Evolutionary conservation across 1,140 invertebrate species (phyloP), one percentile per base, ranked within the genome.

Genomic region (Grapholita molesta): DNA sequence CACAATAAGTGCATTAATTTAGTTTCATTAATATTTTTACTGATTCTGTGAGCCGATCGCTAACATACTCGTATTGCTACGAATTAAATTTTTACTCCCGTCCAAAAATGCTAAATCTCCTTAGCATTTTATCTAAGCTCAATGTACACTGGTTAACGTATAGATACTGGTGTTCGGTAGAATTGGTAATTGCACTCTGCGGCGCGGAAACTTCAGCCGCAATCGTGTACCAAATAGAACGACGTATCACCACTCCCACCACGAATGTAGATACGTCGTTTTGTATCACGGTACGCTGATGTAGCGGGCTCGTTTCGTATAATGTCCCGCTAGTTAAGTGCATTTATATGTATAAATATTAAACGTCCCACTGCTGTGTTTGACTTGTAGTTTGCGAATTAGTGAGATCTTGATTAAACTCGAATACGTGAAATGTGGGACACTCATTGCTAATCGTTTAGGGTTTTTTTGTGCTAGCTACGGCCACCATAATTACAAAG

Each of bases 121-220:
- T 11, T 35, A 9, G 5, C 33, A 11, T 1, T 3, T 15, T 21
- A 48, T 48, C 18, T 7, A 21, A 21, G 42, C 8, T 48, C 42
- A 21, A 21, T 0, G 15, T 18, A 48, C 21, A 48, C 18, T 48
- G 42, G 42, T 15, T 21, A 21, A 48, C 7, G 8, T 7, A 12
- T 6, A 48, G 35, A n/a, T 3, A 7, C 42, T 48, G 8, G 42
- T 7, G 42, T 8, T 21, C 8, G 4, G 15, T n/a, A 48, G 15
- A 9, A 18, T 9, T 48, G 15, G 15, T 48, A 48, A 48, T 21
- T 15, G 18, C 7, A 18, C 42, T n/a, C 42, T 21, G 42, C 42
- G 55, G 55, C 55, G 25, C 55, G n/a, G 24, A 28, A 61, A 61
- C 55, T 61, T 61, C 55, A 25, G 55, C 55, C 55, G 24, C 55